Percentiles rank a stretch among this genome's conserved stretches.
phyloP scores from a whole-genome alignment of 30 jellyfish, hydroid and myxozoan genomes.

The Pseudorhiza aurosa region DNA sequence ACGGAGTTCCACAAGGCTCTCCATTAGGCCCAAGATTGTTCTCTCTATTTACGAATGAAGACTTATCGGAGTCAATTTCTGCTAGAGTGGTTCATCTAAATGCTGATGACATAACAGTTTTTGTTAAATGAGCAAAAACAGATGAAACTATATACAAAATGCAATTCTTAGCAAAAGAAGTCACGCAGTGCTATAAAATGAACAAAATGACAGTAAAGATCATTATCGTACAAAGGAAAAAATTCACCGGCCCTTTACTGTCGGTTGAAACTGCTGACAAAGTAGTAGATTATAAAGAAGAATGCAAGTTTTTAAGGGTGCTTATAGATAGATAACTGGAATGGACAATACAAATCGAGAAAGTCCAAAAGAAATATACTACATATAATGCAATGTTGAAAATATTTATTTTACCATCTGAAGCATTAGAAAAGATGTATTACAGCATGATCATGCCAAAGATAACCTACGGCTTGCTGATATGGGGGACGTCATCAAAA shows the following conservation, averaged over 20 bases:
- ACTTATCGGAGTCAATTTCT: slow-evolving; percentile 10
- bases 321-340: neutral
- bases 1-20: slow-evolving; percentile 75
- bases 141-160: slow-evolving; percentile 19
- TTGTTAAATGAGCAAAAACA: slow-evolving; percentile 11
- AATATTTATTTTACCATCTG: neutral
- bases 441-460: neutral
- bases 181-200: neutral
- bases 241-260: no score
- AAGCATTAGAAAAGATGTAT: neutral
- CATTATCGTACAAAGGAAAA: no score
- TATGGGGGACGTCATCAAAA: neutral
- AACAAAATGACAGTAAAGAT: neutral
- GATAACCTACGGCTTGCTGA: slow-evolving; percentile 1
- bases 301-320: neutral
- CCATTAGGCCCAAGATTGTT: slow-evolving; percentile 47
- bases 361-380: neutral
- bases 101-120: slow-evolving; percentile 23
- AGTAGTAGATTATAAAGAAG: no score
- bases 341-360: no score
- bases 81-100: slow-evolving; percentile 23
- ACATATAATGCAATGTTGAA: neutral
- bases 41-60: neutral
- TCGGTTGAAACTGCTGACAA: no score
- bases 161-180: slow-evolving; percentile 20